These are phyloP conservation scores for Macaca fascicularis DNA, from an alignment of 2,113 vertebrate genomes.

Conservation along the genomic window T2T-MFA8v1.1 NC_088388.1:25661001-25661500, in stretches of 20 bases:
- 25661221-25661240: neutral
- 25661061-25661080: neutral
- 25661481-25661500: neutral
- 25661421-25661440: neutral
- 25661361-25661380: neutral
- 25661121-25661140: neutral
- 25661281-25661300: neutral
- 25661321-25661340: neutral
- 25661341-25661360: neutral
- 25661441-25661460: neutral
- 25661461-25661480: neutral
- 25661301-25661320: neutral
- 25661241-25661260: neutral
- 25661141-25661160: neutral
- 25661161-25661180: neutral
- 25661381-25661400: neutral
- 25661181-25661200: neutral
- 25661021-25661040: neutral
- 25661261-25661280: neutral
- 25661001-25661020: neutral
- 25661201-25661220: neutral
- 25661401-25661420: neutral
- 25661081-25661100: neutral
- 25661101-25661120: neutral
- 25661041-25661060: neutral